Evolutionary conservation across 2,113 vertebrate genomes (phyloP).

Genomic region (Candoia aspera): DNA sequence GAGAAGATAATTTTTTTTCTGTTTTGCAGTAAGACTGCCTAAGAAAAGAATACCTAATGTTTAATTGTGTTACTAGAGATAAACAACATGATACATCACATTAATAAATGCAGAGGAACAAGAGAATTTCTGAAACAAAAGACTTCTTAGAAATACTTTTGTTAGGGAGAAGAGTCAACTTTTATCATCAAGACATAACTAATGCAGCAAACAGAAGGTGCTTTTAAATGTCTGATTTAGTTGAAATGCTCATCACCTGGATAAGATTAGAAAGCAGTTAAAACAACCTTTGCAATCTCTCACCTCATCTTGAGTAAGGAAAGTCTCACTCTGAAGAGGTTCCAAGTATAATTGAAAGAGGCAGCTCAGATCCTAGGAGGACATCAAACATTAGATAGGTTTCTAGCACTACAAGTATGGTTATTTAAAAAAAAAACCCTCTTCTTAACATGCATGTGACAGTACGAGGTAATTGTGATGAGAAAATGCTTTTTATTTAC

Average conservation of each 20-base stretch:
- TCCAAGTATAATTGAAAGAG: conserved; percentile 95
- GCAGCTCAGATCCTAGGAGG: conserved; percentile 87
- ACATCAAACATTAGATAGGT: conserved; percentile 1
- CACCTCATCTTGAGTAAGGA: conserved; percentile 95
- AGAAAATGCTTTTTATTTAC: neutral
- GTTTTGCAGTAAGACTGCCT: neutral
- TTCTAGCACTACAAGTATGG: neutral
- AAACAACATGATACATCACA: neutral
- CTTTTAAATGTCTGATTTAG: conserved; percentile 13
- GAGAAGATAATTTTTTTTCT: conserved; percentile 9
- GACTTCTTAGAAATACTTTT: conserved; percentile 5
- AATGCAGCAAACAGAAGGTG: neutral
- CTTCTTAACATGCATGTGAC: neutral
- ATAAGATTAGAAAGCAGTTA: conserved; percentile 24
- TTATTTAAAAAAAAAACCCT: neutral
- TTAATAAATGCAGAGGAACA: conserved; percentile 7
- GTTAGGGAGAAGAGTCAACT: conserved; percentile 21
- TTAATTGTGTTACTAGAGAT: neutral
- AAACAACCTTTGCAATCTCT: conserved; percentile 24
- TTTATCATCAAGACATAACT: conserved; percentile 4
- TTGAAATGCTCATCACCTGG: neutral
- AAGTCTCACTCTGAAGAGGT: conserved; percentile 93
- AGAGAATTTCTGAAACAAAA: neutral
- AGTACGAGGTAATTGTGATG: conserved; percentile 12
- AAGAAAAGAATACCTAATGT: neutral